These are phyloP conservation scores for Syrrhaptes paradoxus DNA, from an alignment of 2,113 vertebrate species.

Conservation along the genomic window DNA sequence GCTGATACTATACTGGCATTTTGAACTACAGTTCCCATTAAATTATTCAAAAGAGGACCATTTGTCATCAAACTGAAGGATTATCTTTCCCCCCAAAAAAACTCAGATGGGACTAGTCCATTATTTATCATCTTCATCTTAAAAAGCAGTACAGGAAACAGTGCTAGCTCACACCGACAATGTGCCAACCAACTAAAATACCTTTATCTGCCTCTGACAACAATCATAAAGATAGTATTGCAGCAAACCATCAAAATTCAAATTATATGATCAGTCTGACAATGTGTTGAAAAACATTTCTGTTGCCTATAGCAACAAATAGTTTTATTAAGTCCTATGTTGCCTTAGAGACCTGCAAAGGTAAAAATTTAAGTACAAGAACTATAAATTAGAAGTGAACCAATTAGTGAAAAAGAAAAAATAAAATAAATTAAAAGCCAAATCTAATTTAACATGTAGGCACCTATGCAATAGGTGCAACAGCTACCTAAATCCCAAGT, in stretches of 20 bases:
- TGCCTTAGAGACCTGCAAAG: neutral
- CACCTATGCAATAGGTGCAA: neutral
- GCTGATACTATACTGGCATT: neutral
- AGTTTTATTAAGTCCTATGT: neutral
- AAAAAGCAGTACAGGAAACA: neutral
- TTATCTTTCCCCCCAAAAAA: neutral
- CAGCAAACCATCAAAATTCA: constrained; percentile 39
- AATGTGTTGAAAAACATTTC: constrained; percentile 1
- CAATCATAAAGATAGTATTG: neutral
- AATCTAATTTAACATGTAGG: neutral
- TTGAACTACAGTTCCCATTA: neutral
- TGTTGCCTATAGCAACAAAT: constrained; percentile 40
- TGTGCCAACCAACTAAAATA: constrained; percentile 44
- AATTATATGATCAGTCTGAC: constrained; percentile 5
- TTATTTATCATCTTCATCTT: neutral
- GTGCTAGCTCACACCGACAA: neutral
- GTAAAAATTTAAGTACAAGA: neutral
- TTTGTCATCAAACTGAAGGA: neutral
- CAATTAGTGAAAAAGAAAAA: neutral
- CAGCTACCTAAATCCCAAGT: neutral
- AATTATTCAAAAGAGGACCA: neutral
- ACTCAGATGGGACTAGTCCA: neutral
- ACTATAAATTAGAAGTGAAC: neutral
- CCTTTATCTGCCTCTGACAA: constrained; percentile 25
- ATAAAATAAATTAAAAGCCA: neutral